Evolutionary conservation across 2,113 vertebrate genomes (phyloP).

Genomic region (Puma concolor): DNA sequence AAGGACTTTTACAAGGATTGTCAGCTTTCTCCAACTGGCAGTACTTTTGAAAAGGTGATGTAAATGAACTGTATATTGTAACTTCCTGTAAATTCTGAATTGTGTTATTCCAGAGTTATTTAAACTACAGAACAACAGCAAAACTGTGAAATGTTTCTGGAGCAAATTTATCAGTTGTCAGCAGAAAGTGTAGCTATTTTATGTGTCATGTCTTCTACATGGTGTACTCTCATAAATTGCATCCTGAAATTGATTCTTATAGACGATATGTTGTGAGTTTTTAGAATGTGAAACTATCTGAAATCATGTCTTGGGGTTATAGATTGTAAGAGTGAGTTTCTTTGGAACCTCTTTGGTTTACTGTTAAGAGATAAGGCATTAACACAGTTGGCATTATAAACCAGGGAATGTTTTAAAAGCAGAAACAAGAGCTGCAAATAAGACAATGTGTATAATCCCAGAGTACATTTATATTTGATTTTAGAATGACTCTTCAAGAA

Average conservation of each 20-base stretch:
- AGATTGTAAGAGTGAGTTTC: neutral
- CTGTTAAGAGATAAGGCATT: neutral
- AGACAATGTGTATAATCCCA: neutral
- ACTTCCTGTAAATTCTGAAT: conserved; percentile 30
- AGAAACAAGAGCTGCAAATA: neutral
- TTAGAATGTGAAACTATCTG: neutral
- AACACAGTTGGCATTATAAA: neutral
- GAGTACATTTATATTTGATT: neutral
- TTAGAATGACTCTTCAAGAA: neutral
- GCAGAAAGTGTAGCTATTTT: neutral
- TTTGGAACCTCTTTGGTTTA: neutral
- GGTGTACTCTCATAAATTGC: neutral
- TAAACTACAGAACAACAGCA: neutral
- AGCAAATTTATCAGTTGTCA: neutral
- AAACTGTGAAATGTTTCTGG: neutral
- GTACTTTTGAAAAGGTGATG: neutral
- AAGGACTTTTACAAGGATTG: neutral
- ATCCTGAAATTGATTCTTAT: conserved; percentile 31
- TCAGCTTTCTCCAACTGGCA: neutral
- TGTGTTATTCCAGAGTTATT: conserved; percentile 14
- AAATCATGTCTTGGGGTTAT: conserved; percentile 40
- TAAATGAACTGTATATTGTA: neutral
- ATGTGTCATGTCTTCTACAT: conserved; percentile 30
- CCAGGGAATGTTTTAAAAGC: neutral
- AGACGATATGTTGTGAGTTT: neutral